Base-by-base conservation (phyloP, 2,113 vertebrate genomes). In the Emydocephalus ijimae region DNA sequence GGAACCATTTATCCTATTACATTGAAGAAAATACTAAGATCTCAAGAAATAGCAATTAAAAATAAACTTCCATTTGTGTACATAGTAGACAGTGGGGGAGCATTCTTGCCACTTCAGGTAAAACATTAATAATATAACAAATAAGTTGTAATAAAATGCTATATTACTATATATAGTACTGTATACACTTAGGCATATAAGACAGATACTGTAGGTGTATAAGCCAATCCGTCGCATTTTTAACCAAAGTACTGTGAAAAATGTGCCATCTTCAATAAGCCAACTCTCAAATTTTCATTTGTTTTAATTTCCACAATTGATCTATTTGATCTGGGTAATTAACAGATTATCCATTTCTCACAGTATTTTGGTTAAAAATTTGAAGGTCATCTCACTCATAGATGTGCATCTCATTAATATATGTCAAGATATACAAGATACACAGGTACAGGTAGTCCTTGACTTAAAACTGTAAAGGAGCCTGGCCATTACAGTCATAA, bases 31-130 rank as follows among this genome's bases (percentile, higher is more conserved):
- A 98, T 99, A 61, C 93, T 98, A 5, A 94, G 98, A 93, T 98
- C 98, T 2, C 98, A 99, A 87, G 97, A 98, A n/a, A 97, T 98
- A 52, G 98, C 98, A 1, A 95, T 98, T 64, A 98, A 99, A 96
- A 99, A 98, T 95, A 97, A 97, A 1, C 97, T 99, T 92, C 96
- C 98, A 0, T 97, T 96, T 1, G 96, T 98, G 48, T 98, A 99
- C 95, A 95, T 99, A 1, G 98, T 97, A 9, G 98, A 99, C 94
- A 98, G 98, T 0, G 98, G 98, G 18, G 98, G 98, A 85, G 98
- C 98, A 1, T 98, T 99, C 94, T 97, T 99, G 0, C 98, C 98
- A 0, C 97, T 99, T 45, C 98, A 98, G 98, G 98, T 98, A 96
- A 92, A 74, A 18, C n/a, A 15, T 34, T 18, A 74, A 34, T 74